A percentile compares a stretch with the other conserved stretches of the same genome.
These are phyloP conservation scores for Typhlomys cinereus DNA, from an alignment of 2,113 vertebrate genomes.

Conservation along the genomic window DNA sequence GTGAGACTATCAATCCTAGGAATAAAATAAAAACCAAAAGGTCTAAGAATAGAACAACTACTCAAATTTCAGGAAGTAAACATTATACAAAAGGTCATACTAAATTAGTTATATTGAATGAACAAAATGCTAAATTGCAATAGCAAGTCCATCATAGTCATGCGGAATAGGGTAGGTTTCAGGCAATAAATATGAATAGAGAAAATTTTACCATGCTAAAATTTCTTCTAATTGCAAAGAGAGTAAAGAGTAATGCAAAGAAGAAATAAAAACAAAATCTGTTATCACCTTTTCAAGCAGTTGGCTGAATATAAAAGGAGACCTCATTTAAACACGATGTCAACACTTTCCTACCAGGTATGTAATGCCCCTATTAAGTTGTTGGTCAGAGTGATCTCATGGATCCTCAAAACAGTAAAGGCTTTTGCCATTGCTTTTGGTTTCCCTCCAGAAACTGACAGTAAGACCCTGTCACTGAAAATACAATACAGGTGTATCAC, in stretches of 20 bases:
- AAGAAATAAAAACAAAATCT: background rate
- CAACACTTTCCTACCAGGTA: too few species aligned
- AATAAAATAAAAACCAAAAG: background rate
- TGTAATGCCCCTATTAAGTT: too few species aligned
- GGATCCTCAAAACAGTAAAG: too few species aligned
- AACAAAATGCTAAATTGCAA: background rate
- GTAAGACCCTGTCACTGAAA: too few species aligned
- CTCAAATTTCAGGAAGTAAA: slow-evolving; percentile 14
- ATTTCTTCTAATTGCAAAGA: background rate
- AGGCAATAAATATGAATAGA: background rate
- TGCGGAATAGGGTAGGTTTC: background rate
- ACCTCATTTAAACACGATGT: background rate
- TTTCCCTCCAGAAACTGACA: too few species aligned
- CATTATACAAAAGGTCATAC: background rate
- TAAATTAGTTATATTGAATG: background rate
- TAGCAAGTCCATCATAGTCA: background rate
- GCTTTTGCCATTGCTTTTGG: too few species aligned
- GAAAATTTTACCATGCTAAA: background rate
- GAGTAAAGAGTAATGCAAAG: background rate
- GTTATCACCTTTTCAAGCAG: background rate
- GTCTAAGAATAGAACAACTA: background rate
- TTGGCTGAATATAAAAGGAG: background rate
- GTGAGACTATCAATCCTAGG: background rate
- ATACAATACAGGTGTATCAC: too few species aligned
- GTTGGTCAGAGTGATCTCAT: too few species aligned